phyloP scores from a whole-genome alignment of 2,888 invertebrate genomes.

The Rhaphigaster nebulosa region DNA sequence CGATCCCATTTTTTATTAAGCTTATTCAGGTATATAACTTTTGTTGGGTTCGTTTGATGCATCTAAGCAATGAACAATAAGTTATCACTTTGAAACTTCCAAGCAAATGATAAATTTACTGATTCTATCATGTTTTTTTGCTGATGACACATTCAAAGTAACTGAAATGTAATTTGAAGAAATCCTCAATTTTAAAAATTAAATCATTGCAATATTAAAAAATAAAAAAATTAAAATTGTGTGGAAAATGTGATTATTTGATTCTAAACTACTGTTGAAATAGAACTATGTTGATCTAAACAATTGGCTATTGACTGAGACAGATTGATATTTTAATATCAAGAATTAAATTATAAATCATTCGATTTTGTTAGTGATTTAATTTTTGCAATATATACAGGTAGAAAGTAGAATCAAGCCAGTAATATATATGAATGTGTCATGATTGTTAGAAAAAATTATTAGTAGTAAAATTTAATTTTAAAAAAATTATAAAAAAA shows the following conservation, averaged over 20 bases:
- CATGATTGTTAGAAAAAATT: too few relatives aligned
- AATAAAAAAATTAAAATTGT: too few relatives aligned
- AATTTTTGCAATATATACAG: background rate
- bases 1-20: background rate
- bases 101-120: background rate
- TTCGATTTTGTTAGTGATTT: background rate
- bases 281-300: background rate
- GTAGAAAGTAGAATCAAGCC: background rate
- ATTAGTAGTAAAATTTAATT: too few relatives aligned
- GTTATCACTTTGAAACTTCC: background rate
- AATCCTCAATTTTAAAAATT: background rate
- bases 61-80: slow-evolving; percentile 23
- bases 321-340: background rate
- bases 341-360: background rate
- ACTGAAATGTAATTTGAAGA: background rate
- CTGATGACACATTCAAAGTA: background rate
- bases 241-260: background rate
- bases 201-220: background rate
- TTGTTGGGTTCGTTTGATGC: background rate
- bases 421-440: background rate
- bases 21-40: background rate
- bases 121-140: background rate
- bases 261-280: background rate
- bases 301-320: background rate
- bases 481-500: background rate